Evolutionary conservation across 2,888 invertebrate species (phyloP), one percentile per base, ranked within the genome.

Genomic region (Sympetrum striolatum): DNA sequence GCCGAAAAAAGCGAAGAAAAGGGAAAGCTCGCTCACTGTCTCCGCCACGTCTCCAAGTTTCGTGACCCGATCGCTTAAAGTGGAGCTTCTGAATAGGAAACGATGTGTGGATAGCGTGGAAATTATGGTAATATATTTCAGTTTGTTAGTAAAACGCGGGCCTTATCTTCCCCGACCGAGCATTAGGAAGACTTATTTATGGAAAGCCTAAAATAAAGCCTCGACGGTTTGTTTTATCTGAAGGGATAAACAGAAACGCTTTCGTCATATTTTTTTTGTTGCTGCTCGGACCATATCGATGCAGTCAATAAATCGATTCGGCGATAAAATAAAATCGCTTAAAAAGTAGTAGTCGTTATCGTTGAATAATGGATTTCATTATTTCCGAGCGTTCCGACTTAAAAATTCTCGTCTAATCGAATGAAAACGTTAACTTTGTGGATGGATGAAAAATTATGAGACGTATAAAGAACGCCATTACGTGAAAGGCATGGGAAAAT

Each of bases 81-180:
- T 14, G 53, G 58, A 58, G 18, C 58, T 82, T 58, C 35, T 35
- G 58, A 82, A 58, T 58, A 82, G 58, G 82, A 58, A 82, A 35
- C 35, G 58, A 82, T 82, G 58, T n/a, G 82, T 82, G 82, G 82
- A 82, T 82, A 81, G 81, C 48, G 81, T 48, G 48, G 44, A 81
- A 44, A 81, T 81, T 48, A 44, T 81, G 81, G 81, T 81, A 81
- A 44, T 81, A 25, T 48, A 44, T 81, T 48, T 44, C 81, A 81
- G 39, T 25, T 25, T 81, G 81, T 81, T 81, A 81, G 81, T 81
- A 81, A 81, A 81, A 81, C 48, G 81, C 44, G 48, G 25, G 48
- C 25, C 48, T 81, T 48, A 44, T 48, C 81, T 44, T 48, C 39
- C 1, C 81, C 8, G 25, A 44, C 10, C 6, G 81, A n/a, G 14